phyloP scores from a whole-genome alignment of 2,888 invertebrate genomes.

The Suillia variegata region DNA sequence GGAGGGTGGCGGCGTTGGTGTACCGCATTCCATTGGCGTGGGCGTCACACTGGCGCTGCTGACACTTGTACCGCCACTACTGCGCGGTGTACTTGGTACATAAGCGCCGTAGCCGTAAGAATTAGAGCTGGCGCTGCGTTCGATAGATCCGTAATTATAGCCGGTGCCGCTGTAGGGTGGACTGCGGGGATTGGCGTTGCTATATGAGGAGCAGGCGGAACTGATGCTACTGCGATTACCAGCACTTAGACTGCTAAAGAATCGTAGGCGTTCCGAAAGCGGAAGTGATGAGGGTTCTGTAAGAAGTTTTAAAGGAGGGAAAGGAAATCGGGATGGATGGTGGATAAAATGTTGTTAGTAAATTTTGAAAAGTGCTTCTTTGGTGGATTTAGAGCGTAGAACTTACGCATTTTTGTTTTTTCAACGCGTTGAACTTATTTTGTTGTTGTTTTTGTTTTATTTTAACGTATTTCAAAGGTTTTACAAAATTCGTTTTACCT shows the following conservation, averaged over 20 bases:
- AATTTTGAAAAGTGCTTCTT: conserved; percentile 6
- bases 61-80: conserved; percentile 41
- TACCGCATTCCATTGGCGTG: conserved; percentile 41
- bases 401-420: conserved; percentile 47
- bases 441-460: conserved; percentile 24
- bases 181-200: too few species aligned
- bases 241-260: conserved; percentile 54
- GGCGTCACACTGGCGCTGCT: conserved; percentile 49
- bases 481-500: too few species aligned
- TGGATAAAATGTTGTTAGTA: too few species aligned
- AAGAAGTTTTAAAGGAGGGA: too few species aligned
- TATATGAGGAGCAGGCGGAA: too few species aligned
- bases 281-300: conserved; percentile 59
- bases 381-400: conserved; percentile 2
- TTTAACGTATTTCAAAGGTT: background rate
- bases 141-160: too few species aligned
- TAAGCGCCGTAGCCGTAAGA: conserved; percentile 24
- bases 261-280: conserved; percentile 56
- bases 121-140: conserved; percentile 40
- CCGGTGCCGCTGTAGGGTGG: conserved; percentile 33
- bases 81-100: conserved; percentile 38
- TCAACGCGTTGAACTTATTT: conserved; percentile 18
- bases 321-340: too few species aligned
- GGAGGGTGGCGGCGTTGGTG: background rate
- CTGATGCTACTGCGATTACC: conserved; percentile 27